A percentile compares a stretch with the other conserved stretches of the same genome.
Conservation (phyloP, 2,888 invertebrate genomes). For the Zygothrica quintamaculata region DNA sequence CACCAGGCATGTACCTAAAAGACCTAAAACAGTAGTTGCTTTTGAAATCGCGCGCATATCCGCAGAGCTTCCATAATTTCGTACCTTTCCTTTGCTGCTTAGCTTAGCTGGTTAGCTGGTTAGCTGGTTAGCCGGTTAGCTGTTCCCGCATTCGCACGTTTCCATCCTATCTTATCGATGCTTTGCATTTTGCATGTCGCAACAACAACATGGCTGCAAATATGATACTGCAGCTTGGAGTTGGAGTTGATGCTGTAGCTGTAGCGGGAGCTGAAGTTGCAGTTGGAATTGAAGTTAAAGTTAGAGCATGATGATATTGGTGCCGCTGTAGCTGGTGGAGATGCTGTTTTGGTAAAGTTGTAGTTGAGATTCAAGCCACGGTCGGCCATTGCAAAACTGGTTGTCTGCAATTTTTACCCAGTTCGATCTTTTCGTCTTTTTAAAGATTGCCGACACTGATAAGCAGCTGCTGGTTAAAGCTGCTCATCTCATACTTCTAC, state of each 20-base stretch:
- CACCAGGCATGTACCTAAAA: too few relatives aligned
- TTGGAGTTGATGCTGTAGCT: not conserved
- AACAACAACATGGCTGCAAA: constrained; percentile 56
- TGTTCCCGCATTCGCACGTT: constrained; percentile 30
- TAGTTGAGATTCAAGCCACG: not conserved
- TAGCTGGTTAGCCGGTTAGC: not conserved
- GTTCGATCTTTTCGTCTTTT: constrained; percentile 75
- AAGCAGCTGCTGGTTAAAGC: constrained; percentile 66
- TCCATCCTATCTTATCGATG: constrained; percentile 76
- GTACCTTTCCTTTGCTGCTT: too few relatives aligned
- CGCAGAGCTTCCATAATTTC: constrained; percentile 81
- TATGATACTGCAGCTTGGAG: constrained; percentile 25
- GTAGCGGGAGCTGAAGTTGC: not conserved
- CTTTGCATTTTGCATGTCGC: constrained; percentile 81
- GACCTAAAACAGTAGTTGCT: constrained; percentile 77
- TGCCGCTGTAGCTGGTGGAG: not conserved
- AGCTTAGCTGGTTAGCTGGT: too few relatives aligned
- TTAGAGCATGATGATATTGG: not conserved
- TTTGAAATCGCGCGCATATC: constrained; percentile 81
- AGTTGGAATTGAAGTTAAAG: not conserved
- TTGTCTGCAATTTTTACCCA: constrained; percentile 51
- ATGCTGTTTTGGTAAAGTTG: not conserved
- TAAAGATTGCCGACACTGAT: constrained; percentile 85
- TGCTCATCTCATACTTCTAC: constrained; percentile 22
- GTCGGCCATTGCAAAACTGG: constrained; percentile 67